Conservation (phyloP, 2,888 invertebrate species). For the Gnatocerus cornutus region DNA sequence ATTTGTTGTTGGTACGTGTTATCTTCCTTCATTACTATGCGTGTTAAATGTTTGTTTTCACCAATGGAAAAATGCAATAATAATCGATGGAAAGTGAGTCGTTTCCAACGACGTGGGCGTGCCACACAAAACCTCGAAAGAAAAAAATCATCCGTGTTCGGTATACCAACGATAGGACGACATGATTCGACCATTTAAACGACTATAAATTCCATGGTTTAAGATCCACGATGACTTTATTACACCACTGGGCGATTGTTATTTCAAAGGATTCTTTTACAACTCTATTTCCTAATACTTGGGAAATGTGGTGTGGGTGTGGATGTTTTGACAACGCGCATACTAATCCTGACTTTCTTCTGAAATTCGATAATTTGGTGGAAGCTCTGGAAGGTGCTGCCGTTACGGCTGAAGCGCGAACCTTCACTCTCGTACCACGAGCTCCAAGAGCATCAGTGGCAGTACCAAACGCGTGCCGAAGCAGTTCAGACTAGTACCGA, state of each 20-base stretch:
- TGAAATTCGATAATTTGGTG: constrained; percentile 8
- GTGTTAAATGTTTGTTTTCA: constrained; percentile 29
- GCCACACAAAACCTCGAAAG: constrained; percentile 48
- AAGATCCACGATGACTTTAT: constrained; percentile 58
- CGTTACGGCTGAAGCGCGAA: constrained; percentile 28
- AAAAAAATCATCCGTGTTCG: constrained; percentile 44
- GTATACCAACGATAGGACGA: constrained; percentile 52
- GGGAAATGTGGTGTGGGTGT: constrained; percentile 30
- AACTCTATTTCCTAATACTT: constrained; percentile 43
- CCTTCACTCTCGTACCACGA: not conserved
- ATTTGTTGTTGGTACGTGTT: constrained; percentile 52
- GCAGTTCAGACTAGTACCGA: not conserved
- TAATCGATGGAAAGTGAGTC: constrained; percentile 32
- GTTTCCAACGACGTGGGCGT: constrained; percentile 48
- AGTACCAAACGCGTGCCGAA: constrained; percentile 36
- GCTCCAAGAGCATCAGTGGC: constrained; percentile 33
- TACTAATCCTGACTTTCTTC: constrained; percentile 5
- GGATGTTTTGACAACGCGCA: constrained; percentile 14
- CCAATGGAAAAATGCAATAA: constrained; percentile 33
- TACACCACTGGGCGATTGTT: constrained; percentile 48
- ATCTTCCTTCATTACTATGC: constrained; percentile 36
- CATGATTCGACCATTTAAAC: constrained; percentile 59
- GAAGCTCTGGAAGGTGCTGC: constrained; percentile 39
- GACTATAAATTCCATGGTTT: constrained; percentile 58
- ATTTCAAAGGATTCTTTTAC: constrained; percentile 33